Percentiles rank a stretch among this genome's conserved stretches.
These are phyloP conservation scores for Metopolophium dirhodum DNA, from an alignment of 1,140 invertebrate species.

Conservation along the genomic window DNA sequence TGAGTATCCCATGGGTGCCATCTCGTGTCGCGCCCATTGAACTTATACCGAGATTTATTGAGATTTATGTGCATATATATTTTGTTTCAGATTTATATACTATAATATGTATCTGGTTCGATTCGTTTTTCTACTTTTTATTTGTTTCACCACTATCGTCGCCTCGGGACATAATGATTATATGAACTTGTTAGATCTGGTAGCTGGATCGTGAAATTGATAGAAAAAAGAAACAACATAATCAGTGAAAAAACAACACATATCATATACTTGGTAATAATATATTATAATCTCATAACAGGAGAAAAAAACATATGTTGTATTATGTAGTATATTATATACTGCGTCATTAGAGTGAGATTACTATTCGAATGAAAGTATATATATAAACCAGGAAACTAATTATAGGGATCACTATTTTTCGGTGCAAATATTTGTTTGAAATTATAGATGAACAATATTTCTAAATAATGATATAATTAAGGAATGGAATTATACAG, in stretches of 20 bases:
- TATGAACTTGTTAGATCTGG: conserved; percentile 28
- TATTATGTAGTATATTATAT: neutral
- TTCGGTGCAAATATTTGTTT: no score
- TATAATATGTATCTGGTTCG: neutral
- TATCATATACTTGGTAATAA: neutral
- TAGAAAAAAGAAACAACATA: neutral
- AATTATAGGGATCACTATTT: no score
- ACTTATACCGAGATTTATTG: conserved; percentile 41
- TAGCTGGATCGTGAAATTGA: conserved; percentile 41
- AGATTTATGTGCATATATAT: conserved; percentile 49
- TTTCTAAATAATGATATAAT: no score
- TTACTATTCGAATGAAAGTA: neutral
- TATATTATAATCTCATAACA: neutral
- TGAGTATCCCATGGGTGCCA: conserved; percentile 28
- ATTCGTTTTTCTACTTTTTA: conserved; percentile 7
- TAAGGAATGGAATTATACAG: no score
- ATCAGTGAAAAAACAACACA: neutral
- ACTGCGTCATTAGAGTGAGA: neutral
- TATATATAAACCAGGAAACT: no score
- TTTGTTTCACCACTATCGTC: neutral
- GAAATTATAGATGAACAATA: no score
- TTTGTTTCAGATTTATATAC: neutral
- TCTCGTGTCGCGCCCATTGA: conserved; percentile 18
- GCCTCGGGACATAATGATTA: conserved; percentile 5
- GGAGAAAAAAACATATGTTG: neutral